Evolutionary conservation across 1,140 invertebrate species (phyloP).

Genomic region (Drosophila arizonae): DNA sequence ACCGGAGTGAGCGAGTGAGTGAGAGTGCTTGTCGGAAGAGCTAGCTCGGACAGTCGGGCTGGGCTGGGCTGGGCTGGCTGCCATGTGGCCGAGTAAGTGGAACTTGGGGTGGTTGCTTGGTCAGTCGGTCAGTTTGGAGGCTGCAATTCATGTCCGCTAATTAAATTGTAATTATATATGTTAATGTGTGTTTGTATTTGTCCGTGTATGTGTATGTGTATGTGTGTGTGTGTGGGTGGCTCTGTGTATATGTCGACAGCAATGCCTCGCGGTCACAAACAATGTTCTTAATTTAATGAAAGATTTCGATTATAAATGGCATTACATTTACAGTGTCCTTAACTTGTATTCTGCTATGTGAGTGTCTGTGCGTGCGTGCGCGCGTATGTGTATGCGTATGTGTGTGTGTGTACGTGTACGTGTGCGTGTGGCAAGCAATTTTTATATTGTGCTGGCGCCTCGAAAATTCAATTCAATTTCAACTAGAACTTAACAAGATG

Average conservation of each 20-base stretch:
- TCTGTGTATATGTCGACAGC: conserved; percentile 10
- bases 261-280: conserved; percentile 55
- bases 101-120: conserved; percentile 23
- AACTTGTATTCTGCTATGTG: conserved; percentile 8
- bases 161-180: conserved; percentile 80
- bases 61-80: not conserved
- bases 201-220: conserved; percentile 9
- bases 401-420: not conserved
- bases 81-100: conserved; percentile 1
- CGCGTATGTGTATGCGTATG: too few relatives aligned
- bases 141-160: conserved; percentile 77
- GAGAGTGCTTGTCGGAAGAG: not conserved
- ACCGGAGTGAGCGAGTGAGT: too few relatives aligned
- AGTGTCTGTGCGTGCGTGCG: not conserved
- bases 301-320: conserved; percentile 78
- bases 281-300: conserved; percentile 79
- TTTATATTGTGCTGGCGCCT: conserved; percentile 29
- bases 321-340: conserved; percentile 62
- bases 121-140: conserved; percentile 48
- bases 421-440: conserved; percentile 24
- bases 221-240: not conserved
- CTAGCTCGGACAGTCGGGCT: conserved; percentile 1
- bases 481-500: conserved; percentile 34
- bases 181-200: conserved; percentile 65
- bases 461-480: conserved; percentile 32